Conservation (phyloP, 2,888 invertebrate genomes). For the Cataglyphis albicans region DNA sequence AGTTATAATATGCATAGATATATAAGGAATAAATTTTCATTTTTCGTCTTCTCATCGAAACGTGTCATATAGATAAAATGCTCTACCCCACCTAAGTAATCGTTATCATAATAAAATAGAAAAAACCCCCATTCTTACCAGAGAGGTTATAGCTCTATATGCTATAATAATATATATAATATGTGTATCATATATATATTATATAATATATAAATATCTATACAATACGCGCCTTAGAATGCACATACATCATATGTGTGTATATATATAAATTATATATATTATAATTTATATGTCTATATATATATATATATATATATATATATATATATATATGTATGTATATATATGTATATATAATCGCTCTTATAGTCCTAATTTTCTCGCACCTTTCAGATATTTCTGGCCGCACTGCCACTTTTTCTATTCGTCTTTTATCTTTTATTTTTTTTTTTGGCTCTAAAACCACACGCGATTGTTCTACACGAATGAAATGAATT, state of each 20-base stretch:
- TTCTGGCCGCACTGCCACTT: constrained; percentile 49
- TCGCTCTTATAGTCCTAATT: constrained; percentile 35
- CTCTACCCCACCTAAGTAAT: constrained; percentile 72
- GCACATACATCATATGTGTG: constrained; percentile 68
- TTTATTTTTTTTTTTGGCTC: constrained; percentile 59
- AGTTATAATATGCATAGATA: constrained; percentile 58
- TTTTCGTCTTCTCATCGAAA: constrained; percentile 50
- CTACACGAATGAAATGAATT: constrained; percentile 59
- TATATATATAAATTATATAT: constrained; percentile 48
- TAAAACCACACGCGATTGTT: constrained; percentile 63
- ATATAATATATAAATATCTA: constrained; percentile 74
- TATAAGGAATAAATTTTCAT: constrained; percentile 54
- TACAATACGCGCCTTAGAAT: constrained; percentile 72
- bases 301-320: constrained; percentile 51
- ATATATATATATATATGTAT: no score
- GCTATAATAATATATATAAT: constrained; percentile 59
- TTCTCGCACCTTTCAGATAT: constrained; percentile 66
- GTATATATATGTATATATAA: constrained; percentile 57
- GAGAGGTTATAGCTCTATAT: constrained; percentile 71
- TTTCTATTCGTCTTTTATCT: constrained; percentile 30
- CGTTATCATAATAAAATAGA: constrained; percentile 82
- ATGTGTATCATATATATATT: constrained; percentile 58
- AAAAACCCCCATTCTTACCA: constrained; percentile 75
- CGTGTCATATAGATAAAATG: constrained; percentile 68
- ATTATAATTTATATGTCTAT: constrained; percentile 60